Conservation (phyloP, 2,797 vertebrate species). For the Miichthys miiuy region DNA sequence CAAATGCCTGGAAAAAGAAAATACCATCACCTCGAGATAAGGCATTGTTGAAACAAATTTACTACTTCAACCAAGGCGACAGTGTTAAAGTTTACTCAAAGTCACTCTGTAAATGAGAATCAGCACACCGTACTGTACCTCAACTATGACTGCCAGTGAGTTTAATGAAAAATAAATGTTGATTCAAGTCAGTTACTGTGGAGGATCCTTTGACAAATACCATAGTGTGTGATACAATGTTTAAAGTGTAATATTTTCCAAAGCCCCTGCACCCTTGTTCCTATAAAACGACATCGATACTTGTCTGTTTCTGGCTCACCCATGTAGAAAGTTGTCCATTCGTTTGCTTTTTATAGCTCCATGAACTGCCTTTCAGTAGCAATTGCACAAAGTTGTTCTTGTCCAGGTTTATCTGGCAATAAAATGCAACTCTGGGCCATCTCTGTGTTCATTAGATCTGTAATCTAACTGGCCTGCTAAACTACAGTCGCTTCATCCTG, state of each 20-base stretch:
- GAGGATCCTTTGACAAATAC: constrained; percentile 56
- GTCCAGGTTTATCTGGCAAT: constrained; percentile 75
- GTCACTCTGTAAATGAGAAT: constrained; percentile 69
- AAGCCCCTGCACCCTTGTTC: constrained; percentile 5
- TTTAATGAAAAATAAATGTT: constrained; percentile 81
- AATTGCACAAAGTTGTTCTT: constrained; percentile 74
- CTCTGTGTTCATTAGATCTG: constrained; percentile 72
- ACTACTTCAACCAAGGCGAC: constrained; percentile 55
- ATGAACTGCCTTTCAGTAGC: constrained; percentile 59
- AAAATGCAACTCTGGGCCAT: constrained; percentile 73
- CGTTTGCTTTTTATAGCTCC: constrained; percentile 51
- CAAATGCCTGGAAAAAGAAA: constrained; percentile 39
- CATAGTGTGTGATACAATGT: constrained; percentile 30
- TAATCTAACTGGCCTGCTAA: constrained; percentile 76
- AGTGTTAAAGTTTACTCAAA: constrained; percentile 65
- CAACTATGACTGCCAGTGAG: constrained; percentile 50
- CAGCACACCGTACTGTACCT: constrained; percentile 44
- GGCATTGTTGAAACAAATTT: constrained; percentile 66
- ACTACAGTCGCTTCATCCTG: constrained; percentile 69
- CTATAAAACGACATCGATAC: constrained; percentile 27
- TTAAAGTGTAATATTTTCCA: constrained; percentile 46
- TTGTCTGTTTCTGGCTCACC: constrained; percentile 45
- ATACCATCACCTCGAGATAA: constrained; percentile 52
- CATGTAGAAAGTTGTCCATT: constrained; percentile 46
- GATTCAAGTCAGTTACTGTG: constrained; percentile 61